phyloP scores from a whole-genome alignment of 2,113 vertebrate genomes.

The Heteronetta atricapilla region DNA sequence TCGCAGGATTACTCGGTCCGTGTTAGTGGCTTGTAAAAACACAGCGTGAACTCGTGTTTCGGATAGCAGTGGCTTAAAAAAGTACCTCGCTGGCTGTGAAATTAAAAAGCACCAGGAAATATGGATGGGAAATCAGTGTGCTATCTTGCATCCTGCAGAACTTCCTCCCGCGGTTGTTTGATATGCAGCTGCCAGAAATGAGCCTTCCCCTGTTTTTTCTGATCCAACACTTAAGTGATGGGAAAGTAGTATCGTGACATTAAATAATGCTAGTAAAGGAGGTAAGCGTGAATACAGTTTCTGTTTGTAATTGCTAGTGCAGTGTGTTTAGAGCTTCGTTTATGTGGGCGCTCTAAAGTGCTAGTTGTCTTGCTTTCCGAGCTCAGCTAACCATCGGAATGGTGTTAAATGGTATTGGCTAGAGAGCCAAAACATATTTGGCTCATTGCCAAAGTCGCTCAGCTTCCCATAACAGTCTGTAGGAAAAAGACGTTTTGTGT shows the following conservation, averaged over 20 bases:
- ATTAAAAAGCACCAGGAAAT: slow-evolving; percentile 29
- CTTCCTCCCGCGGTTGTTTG: slow-evolving; percentile 3
- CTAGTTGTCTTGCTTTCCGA: slow-evolving; percentile 66
- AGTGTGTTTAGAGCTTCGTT: neutral
- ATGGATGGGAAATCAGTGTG: slow-evolving; percentile 37
- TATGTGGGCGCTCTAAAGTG: slow-evolving; percentile 26
- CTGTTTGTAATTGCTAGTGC: neutral
- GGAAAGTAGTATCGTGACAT: neutral
- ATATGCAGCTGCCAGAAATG: slow-evolving; percentile 13
- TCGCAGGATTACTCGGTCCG: neutral
- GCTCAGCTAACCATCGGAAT: slow-evolving; percentile 72
- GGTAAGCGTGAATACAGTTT: neutral
- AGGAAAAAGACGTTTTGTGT: slow-evolving; percentile 73
- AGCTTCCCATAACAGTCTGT: slow-evolving; percentile 66
- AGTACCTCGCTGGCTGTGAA: slow-evolving; percentile 9
- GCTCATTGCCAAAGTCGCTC: slow-evolving; percentile 68
- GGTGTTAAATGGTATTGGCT: slow-evolving; percentile 68
- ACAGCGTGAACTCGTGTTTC: neutral
- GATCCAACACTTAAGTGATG: slow-evolving; percentile 17
- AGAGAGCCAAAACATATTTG: slow-evolving; percentile 71
- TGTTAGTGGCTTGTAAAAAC: neutral
- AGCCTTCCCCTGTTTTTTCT: slow-evolving; percentile 26
- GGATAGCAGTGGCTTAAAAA: slow-evolving; percentile 23
- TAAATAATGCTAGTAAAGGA: slow-evolving; percentile 8
- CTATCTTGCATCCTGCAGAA: slow-evolving; percentile 55